Percentiles rank a stretch among this genome's conserved stretches.
Conservation (phyloP, 2,888 invertebrate species). For the Polymixis flavicincta region DNA sequence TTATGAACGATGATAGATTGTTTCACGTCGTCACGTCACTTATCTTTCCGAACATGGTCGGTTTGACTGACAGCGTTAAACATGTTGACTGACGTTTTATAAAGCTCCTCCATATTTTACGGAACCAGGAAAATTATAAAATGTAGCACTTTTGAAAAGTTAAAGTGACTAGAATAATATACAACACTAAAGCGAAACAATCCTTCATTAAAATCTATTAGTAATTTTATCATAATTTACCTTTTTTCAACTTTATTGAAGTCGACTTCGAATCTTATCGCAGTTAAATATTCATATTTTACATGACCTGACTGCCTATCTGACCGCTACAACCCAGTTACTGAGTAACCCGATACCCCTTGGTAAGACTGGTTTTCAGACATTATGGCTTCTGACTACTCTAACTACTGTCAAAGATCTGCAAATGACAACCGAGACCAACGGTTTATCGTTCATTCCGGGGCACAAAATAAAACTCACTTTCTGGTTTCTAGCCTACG, state of each 20-base stretch:
- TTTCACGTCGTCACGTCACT: conserved; percentile 36
- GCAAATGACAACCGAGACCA: background rate
- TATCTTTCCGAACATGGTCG: conserved; percentile 21
- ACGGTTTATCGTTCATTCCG: background rate
- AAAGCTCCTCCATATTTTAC: conserved; percentile 28
- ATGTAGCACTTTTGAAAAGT: background rate
- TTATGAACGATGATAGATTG: conserved; percentile 45
- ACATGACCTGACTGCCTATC: background rate
- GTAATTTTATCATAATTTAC: background rate
- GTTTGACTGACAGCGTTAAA: conserved; percentile 49
- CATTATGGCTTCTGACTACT: background rate
- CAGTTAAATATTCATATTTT: background rate
- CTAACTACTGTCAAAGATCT: background rate
- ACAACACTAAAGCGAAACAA: background rate
- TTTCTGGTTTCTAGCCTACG: no score
- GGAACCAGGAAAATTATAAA: background rate
- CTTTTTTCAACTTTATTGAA: no score
- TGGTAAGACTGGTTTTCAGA: background rate
- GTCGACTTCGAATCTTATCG: no score
- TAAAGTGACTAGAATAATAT: background rate
- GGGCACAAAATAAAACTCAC: background rate
- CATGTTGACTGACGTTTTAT: conserved; percentile 42
- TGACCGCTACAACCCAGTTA: background rate
- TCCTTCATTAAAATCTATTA: background rate
- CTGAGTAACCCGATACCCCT: background rate